A percentile compares a stretch with the other conserved stretches of the same genome.
These are phyloP conservation scores for Cryptocephalus moraei DNA, from an alignment of 2,888 invertebrate genomes.

Conservation along the genomic window DNA sequence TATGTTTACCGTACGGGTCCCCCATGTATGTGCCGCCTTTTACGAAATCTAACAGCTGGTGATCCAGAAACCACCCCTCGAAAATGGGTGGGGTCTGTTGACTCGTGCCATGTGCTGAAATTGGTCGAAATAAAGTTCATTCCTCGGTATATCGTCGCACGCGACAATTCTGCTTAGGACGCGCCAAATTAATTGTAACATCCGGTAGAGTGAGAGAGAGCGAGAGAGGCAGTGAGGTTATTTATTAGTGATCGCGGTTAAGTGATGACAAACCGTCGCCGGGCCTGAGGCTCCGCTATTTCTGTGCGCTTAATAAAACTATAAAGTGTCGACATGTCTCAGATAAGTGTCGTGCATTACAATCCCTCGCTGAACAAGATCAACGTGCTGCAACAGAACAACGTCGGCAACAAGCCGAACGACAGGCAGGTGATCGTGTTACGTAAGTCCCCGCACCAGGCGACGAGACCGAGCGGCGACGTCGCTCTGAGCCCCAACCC, in stretches of 20 bases:
- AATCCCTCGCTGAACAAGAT: constrained; percentile 47
- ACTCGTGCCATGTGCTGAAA: constrained; percentile 37
- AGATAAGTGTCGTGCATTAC: constrained; percentile 49
- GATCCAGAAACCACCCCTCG: constrained; percentile 36
- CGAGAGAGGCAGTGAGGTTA: constrained; percentile 5
- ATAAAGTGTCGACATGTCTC: constrained; percentile 17
- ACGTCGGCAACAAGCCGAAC: constrained; percentile 44
- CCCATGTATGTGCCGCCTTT: constrained; percentile 20
- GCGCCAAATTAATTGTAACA: constrained; percentile 25
- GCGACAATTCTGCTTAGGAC: constrained; percentile 27
- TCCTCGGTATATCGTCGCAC: constrained; percentile 29
- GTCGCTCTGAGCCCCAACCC: constrained; percentile 32
- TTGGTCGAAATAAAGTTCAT: constrained; percentile 24
- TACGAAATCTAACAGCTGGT: constrained; percentile 31
- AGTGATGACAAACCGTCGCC: constrained; percentile 13
- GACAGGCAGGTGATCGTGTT: constrained; percentile 45
- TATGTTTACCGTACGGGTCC: constrained; percentile 24
- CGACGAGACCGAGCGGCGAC: constrained; percentile 21
- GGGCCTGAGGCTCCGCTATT: constrained; percentile 1
- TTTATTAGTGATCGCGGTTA: constrained; percentile 10
- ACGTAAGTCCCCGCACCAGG: constrained; percentile 42
- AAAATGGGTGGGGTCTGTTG: constrained; percentile 36
- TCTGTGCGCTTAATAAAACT: constrained; percentile 4
- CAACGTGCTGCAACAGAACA: constrained; percentile 56
- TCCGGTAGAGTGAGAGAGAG: constrained; percentile 17